Evolutionary conservation across 2,113 vertebrate species (phyloP), one percentile per base, ranked within the genome.

Genomic region (Neodontobutis hainanensis): DNA sequence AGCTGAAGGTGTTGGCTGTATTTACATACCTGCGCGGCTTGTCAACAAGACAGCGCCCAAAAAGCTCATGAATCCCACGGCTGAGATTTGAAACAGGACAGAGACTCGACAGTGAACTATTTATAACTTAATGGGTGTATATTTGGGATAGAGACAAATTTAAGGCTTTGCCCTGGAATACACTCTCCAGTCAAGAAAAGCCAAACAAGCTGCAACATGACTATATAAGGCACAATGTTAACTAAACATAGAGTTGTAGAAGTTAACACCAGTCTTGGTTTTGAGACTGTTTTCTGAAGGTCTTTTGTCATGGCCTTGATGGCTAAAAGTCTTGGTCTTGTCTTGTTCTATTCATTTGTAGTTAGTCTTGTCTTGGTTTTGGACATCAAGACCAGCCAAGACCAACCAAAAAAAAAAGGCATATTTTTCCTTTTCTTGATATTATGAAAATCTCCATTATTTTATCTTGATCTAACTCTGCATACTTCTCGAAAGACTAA

Each of bases 1-100:
- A 76, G 62, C 52, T 27, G n/a, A 74, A 83, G 84, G 81, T 70
- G 78, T 77, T 68, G 75, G 78, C 72, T 43, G 44, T 43, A 3
- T 59, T 77, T 61, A 56, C 67, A 71, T 61, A 61, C 58, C 65
- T 72, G 7, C 15, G 36, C 1, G 5, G 34, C 45, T 45, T 16
- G 70, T 74, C 66, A 70, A 45, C 72, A 59, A 57, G 10, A 60
- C 57, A 11, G n/a, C 46, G 70, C 49, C 63, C 70, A 67, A 68
- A 9, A 52, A 0, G 3, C 35, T 19, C 9, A 47, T 52, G 49
- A 68, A 46, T 42, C 35, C 16, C 5, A 8, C 1, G 5, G 8
- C 5, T 9, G 2, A 5, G 2, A 8, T 58, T 34, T 55, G 43
- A 44, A 8, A 8, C 11, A 16, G 51, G 52, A 58, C 57, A 11